Base-by-base conservation (phyloP, 2,113 vertebrate genomes). In the Tenrec ecaudatus region DNA sequence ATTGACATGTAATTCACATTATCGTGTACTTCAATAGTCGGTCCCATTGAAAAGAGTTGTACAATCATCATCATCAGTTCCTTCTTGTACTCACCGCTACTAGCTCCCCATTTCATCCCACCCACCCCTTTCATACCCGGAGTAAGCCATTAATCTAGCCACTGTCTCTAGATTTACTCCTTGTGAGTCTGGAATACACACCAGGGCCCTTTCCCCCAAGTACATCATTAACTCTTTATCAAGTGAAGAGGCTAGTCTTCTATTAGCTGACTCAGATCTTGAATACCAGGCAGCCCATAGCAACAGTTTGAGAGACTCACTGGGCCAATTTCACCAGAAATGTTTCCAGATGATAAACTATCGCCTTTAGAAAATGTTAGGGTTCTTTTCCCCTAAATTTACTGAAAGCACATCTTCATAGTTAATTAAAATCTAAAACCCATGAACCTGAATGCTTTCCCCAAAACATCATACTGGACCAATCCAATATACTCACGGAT, bases 401-500 rank as follows among this genome's bases (percentile, higher is more conserved):
- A 47, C 20, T 86, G 17, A 66, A 93, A 93, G 36, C n/a, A 81
- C 16, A 84, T 53, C 43, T 29, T 15, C 31, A 85, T 40, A 57
- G 14, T 36, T 90, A 4, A 82, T 23, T 57, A 5, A 53, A 90
- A 91, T 82, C 8, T 73, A 22, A 95, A 94, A 91, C n/a, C 36
- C n/a, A 62, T 16, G 27, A 81, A 82, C 38, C 53, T 0, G 0
- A 93, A 84, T 0, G 0, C 2, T n/a, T 47, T 80, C 71, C 80
- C 47, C 23, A 79, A 80, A 43, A 89, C 95, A 58, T 90, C 71
- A 31, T n/a, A 7, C 0, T 6, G 95, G 31, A 88, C 0, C 40
- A 92, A 83, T 33, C 29, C 31, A 77, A 0, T 0, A 57, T 96
- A 99, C 99, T 99, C 97, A 99, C 99, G 99, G 99, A 97, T 99